Percentiles rank a stretch among this genome's conserved stretches.
These are phyloP conservation scores for Myotis lucifugus DNA, from an alignment of 2,113 vertebrate genomes.

Conservation along the genomic window DNA sequence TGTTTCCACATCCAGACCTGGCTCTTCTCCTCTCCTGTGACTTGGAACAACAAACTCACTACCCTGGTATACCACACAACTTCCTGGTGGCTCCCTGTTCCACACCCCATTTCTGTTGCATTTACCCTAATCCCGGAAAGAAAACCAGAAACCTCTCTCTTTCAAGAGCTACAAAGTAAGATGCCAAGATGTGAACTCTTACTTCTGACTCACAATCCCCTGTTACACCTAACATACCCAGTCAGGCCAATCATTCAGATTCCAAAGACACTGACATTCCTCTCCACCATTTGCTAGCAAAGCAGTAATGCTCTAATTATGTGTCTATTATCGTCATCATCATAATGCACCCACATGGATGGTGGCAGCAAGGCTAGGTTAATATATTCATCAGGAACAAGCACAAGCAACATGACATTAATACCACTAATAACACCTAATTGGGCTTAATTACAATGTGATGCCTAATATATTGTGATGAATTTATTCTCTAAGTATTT, in stretches of 20 bases:
- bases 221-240: background rate
- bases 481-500: constrained; percentile 83
- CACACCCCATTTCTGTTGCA: background rate
- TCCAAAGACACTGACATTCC: constrained; percentile 64
- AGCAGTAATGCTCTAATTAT: constrained; percentile 77
- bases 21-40: background rate
- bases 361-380: constrained; percentile 73
- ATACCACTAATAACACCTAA: constrained; percentile 81
- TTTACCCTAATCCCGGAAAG: background rate
- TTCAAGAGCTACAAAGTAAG: background rate
- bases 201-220: background rate
- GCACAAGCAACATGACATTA: constrained; percentile 78
- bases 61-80: background rate
- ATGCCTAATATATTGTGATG: constrained; percentile 81
- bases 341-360: constrained; percentile 75
- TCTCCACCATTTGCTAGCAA: constrained; percentile 71
- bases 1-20: background rate
- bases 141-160: background rate
- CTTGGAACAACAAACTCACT: background rate
- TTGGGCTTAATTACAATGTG: constrained; percentile 81
- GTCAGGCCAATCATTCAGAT: constrained; percentile 39
- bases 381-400: constrained; percentile 78
- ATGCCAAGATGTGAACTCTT: background rate
- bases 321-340: constrained; percentile 73
- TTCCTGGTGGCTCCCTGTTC: background rate